Conservation (phyloP, 2,888 invertebrate genomes). For the Nasonovia ribisnigri region DNA sequence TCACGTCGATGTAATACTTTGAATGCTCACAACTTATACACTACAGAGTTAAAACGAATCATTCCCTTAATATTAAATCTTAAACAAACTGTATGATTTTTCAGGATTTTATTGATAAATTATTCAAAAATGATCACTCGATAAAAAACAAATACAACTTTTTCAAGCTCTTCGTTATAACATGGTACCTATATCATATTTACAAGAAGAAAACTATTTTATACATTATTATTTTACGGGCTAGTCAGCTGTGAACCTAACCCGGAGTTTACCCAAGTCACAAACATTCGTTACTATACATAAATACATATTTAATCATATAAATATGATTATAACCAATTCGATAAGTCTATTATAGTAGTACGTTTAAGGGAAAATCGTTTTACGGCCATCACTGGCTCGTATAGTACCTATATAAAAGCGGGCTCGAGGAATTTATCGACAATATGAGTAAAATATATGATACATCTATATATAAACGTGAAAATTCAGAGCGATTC, state of each 20-base stretch:
- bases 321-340: not conserved
- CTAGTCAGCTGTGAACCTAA: not conserved
- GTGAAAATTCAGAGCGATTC: not conserved
- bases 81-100: not conserved
- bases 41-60: not conserved
- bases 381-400: not conserved
- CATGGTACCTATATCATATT: not conserved
- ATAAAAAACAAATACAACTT: not conserved
- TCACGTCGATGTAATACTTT: not conserved
- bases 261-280: not conserved
- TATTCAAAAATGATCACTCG: not conserved
- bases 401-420: not conserved
- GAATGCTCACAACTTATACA: not conserved
- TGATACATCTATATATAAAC: not conserved
- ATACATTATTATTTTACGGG: not conserved
- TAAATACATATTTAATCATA: not conserved
- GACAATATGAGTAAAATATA: not conserved
- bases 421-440: not conserved
- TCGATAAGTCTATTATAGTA: not conserved
- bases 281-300: not conserved
- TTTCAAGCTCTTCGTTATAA: too few species aligned
- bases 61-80: not conserved
- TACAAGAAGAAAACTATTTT: not conserved
- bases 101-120: not conserved
- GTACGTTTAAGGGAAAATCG: not conserved